These are phyloP conservation scores for Orius insidiosus DNA, from an alignment of 1,140 invertebrate genomes.

Conservation along the genomic window DNA sequence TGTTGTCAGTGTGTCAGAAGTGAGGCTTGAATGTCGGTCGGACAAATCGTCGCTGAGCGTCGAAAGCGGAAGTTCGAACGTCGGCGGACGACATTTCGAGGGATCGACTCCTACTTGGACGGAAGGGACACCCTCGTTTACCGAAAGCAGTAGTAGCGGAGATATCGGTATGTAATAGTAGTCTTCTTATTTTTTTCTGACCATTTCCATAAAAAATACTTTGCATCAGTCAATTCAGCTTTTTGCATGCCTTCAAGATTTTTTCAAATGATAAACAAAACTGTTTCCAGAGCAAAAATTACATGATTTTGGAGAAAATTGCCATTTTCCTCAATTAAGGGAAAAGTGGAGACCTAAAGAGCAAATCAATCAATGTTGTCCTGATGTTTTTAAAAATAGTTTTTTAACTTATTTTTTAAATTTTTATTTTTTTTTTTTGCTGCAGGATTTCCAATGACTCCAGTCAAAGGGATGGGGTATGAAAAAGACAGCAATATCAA, in stretches of 20 bases:
- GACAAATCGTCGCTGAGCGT: constrained; percentile 53
- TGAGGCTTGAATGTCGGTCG: constrained; percentile 35
- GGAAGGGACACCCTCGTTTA: constrained; percentile 92
- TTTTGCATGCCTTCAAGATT: too few relatives aligned
- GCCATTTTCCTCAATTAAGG: too few relatives aligned
- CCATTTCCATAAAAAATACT: too few relatives aligned
- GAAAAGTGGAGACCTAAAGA: too few relatives aligned
- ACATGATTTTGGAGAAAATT: too few relatives aligned
- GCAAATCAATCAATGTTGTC: too few relatives aligned
- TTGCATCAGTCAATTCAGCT: too few relatives aligned
- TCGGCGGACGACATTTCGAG: constrained; percentile 40
- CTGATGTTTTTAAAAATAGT: too few relatives aligned
- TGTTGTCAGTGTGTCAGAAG: constrained; percentile 33
- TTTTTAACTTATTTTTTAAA: too few relatives aligned
- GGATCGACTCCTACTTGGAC: constrained; percentile 94
- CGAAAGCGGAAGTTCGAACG: constrained; percentile 34
- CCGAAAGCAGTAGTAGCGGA: constrained; percentile 84
- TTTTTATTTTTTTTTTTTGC: background rate
- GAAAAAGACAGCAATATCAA: constrained; percentile 14
- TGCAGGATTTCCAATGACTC: constrained; percentile 14
- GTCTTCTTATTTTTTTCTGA: too few relatives aligned
- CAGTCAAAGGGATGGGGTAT: constrained; percentile 11
- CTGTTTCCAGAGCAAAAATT: too few relatives aligned
- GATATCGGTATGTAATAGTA: constrained; percentile 51
- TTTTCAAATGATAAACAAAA: too few relatives aligned